Evolutionary conservation across 2,113 vertebrate species (phyloP).

Genomic region (Naja naja): DNA sequence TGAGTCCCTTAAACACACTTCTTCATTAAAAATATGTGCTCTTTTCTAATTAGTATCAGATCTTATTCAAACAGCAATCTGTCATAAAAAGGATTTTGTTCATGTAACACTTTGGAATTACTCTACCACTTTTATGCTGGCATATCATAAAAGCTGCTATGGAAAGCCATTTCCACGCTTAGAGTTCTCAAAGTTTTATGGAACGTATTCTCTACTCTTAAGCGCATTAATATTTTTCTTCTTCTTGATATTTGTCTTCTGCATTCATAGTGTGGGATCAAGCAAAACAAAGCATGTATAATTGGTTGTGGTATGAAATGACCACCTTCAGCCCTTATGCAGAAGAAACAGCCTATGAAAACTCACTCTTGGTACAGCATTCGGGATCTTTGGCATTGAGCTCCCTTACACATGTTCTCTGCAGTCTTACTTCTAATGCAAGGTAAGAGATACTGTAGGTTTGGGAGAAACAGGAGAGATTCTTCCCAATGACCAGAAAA

Average conservation of each 20-base stretch:
- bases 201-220: background rate
- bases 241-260: constrained; percentile 28
- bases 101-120: background rate
- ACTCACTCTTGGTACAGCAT: constrained; percentile 90
- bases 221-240: constrained; percentile 19
- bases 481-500: background rate
- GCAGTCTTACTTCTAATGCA: constrained; percentile 91
- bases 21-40: background rate
- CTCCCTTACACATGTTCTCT: constrained; percentile 88
- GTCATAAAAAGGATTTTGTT: background rate
- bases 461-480: background rate
- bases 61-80: background rate
- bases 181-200: background rate
- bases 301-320: constrained; percentile 98
- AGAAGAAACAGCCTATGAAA: constrained; percentile 97
- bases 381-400: constrained; percentile 90
- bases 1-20: background rate
- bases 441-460: constrained; percentile 67
- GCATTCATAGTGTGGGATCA: constrained; percentile 91
- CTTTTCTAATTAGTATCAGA: background rate
- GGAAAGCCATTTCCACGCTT: background rate
- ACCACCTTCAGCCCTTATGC: constrained; percentile 87
- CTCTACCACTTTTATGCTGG: background rate
- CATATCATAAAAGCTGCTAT: background rate
- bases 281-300: constrained; percentile 90